Percentiles rank a stretch among this genome's conserved stretches.
phyloP scores from a whole-genome alignment of 2,113 vertebrate genomes.

The Neogobius melanostomus region DNA sequence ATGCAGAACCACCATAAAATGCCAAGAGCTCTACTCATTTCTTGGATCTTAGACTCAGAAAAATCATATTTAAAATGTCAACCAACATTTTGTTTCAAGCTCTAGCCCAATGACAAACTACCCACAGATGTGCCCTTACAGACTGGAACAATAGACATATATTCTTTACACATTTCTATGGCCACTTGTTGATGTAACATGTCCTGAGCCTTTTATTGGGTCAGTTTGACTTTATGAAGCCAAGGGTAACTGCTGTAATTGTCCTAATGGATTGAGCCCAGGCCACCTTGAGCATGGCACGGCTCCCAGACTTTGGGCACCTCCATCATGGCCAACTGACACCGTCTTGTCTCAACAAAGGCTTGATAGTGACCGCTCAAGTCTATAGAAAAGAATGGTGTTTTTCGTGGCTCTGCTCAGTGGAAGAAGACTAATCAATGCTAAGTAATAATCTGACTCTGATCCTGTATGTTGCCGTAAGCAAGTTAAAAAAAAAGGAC shows the following conservation, averaged over 20 bases:
- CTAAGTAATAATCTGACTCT: conserved; percentile 31
- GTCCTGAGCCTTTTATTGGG: conserved; percentile 10
- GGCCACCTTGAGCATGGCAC: conserved; percentile 46
- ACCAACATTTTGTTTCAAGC: not conserved
- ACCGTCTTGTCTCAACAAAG: conserved; percentile 35
- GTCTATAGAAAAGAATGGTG: conserved; percentile 14
- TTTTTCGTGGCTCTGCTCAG: conserved; percentile 22
- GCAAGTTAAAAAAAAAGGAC: not conserved
- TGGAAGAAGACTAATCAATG: conserved; percentile 41
- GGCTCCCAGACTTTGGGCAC: conserved; percentile 40
- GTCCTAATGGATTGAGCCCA: conserved; percentile 24
- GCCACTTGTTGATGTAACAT: not conserved
- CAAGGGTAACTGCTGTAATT: conserved; percentile 16
- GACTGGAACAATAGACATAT: not conserved
- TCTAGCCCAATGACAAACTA: conserved; percentile 27
- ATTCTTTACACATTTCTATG: conserved; percentile 12
- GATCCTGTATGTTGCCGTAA: conserved; percentile 3
- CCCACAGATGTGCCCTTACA: conserved; percentile 11
- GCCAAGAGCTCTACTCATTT: conserved; percentile 7
- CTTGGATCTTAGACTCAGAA: not conserved
- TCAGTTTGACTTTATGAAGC: conserved; percentile 27
- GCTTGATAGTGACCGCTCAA: conserved; percentile 11
- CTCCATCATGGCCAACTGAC: conserved; percentile 21
- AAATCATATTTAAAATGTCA: not conserved
- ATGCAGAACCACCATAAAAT: conserved; percentile 7